Evolutionary conservation across 2,888 invertebrate species (phyloP), one percentile per base, ranked within the genome.

Genomic region (Psylliodes chrysocephalus): DNA sequence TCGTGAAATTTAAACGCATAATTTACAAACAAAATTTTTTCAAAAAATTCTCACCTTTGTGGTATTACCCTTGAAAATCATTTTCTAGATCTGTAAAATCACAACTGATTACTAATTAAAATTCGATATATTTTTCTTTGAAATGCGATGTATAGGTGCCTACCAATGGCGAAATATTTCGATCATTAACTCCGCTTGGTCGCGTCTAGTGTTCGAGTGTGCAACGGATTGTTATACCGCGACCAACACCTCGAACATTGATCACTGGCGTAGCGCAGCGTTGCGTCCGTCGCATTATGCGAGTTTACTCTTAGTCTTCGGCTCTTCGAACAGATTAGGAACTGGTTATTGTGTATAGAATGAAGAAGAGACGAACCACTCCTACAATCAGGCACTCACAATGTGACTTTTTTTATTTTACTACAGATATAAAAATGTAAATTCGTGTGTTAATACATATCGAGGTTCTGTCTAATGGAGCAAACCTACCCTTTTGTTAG

Each of bases 251-350:
- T 77, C 74, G 68, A 62, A 52, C 49, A 76, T n/a, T n/a, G n/a
- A n/a, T n/a, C n/a, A n/a, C n/a, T n/a, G n/a, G n/a, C n/a, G n/a
- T n/a, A n/a, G n/a, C n/a, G n/a, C n/a, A n/a, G n/a, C n/a, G n/a
- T n/a, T n/a, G 75, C 73, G 76, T 73, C 78, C 78, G 78, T 78
- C 78, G 76, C 77, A 78, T 79, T 79, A 78, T 78, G 78, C 78
- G 75, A 75, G 73, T 75, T 56, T 70, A 73, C 75, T 77, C 76
- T 56, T 70, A 73, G 74, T 77, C 76, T 77, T 76, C 75, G 35
- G 19, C 57, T 47, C 12, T 38, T 51, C 49, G 49, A 69, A 68
- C 72, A 78, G 79, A 79, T 80, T 80, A 80, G 79, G 78, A 80
- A 80, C 79, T 78, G 79, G 79, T 79, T 80, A 78, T 78, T 68